Conservation (phyloP, 2,113 vertebrate genomes). For the Nannospalax galili region DNA sequence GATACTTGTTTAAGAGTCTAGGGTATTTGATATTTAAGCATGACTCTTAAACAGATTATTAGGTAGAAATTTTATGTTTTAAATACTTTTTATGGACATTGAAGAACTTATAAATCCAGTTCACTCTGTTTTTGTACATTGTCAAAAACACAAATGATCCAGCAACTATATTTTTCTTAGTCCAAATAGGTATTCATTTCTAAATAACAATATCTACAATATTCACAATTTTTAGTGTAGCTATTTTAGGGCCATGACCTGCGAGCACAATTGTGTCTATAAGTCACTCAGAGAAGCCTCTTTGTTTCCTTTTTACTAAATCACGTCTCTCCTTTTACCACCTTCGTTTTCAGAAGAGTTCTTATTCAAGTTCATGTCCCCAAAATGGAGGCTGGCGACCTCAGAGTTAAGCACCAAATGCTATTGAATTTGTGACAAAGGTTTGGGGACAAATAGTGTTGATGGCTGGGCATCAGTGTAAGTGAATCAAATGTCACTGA, state of each 20-base stretch:
- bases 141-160: neutral
- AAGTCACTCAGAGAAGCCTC: neutral
- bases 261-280: neutral
- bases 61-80: conserved; percentile 1
- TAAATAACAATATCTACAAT: conserved; percentile 6
- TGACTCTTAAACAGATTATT: neutral
- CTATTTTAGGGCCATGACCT: neutral
- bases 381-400: neutral
- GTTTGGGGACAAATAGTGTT: neutral
- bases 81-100: neutral
- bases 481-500: neutral
- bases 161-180: neutral
- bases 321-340: neutral
- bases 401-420: neutral
- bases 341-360: conserved; percentile 47
- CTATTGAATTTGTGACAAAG: neutral
- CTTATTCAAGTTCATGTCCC: neutral
- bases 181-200: neutral
- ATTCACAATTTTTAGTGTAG: neutral
- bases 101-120: neutral
- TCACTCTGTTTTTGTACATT: neutral
- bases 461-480: neutral
- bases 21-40: neutral
- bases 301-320: neutral
- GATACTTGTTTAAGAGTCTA: neutral